Conservation (phyloP, 2,888 invertebrate species). For the Drepana falcataria region DNA sequence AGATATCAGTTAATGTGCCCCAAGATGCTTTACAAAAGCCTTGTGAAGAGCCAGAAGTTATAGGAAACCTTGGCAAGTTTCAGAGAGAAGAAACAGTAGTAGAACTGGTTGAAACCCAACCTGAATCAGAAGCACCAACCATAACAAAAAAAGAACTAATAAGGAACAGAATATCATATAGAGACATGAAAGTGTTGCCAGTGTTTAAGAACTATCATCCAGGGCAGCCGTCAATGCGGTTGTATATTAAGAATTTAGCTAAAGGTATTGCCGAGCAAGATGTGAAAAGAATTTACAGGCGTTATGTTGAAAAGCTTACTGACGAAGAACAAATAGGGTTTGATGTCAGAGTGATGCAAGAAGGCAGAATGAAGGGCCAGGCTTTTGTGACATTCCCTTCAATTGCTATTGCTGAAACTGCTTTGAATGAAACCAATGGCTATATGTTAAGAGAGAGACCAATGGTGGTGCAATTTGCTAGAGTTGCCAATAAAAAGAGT, state of each 20-base stretch:
- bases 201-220: slow-evolving; percentile 92
- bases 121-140: slow-evolving; percentile 47
- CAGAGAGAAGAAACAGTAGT: slow-evolving; percentile 46
- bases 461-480: slow-evolving; percentile 92
- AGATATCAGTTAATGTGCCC: slow-evolving; percentile 61
- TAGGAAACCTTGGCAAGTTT: slow-evolving; percentile 66
- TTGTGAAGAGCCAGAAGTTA: slow-evolving; percentile 49
- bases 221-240: slow-evolving; percentile 87
- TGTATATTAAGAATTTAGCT: slow-evolving; percentile 95
- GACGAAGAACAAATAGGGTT: slow-evolving; percentile 70
- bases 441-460: slow-evolving; percentile 92
- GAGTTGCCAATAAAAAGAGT: slow-evolving; percentile 67
- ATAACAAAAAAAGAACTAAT: slow-evolving; percentile 83
- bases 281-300: slow-evolving; percentile 85
- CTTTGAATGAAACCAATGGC: slow-evolving; percentile 91
- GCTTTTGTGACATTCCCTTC: slow-evolving; percentile 92
- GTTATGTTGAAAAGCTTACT: slow-evolving; percentile 73
- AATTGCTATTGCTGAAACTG: slow-evolving; percentile 83
- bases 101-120: slow-evolving; percentile 21
- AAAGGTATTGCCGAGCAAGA: slow-evolving; percentile 88
- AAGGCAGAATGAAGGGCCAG: slow-evolving; percentile 97
- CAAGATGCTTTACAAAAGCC: slow-evolving; percentile 56
- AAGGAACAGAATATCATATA: slow-evolving; percentile 82
- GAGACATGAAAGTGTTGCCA: slow-evolving; percentile 85
- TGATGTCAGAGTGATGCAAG: slow-evolving; percentile 91